A percentile compares a stretch with the other conserved stretches of the same genome.
Conservation (phyloP, 2,888 invertebrate species). For the Balanococcus diminutus region DNA sequence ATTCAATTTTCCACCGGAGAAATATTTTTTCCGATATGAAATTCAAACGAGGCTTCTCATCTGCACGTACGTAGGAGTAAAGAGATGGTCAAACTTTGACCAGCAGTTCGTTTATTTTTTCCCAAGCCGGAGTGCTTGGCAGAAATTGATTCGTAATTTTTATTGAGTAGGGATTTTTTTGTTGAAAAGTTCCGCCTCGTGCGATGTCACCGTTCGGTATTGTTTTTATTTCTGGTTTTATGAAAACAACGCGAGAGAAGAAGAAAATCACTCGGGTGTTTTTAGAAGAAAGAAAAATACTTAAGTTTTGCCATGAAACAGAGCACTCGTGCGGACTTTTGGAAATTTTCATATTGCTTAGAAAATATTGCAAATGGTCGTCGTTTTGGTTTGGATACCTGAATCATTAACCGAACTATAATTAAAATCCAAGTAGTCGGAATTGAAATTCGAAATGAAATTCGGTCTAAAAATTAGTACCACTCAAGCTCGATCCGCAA, state of each 20-base stretch:
- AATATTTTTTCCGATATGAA: neutral
- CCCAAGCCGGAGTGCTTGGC: neutral
- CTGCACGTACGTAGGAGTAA: too few relatives aligned
- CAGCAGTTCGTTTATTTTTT: neutral
- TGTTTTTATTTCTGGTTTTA: neutral
- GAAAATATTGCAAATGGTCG: neutral
- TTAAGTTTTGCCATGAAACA: neutral
- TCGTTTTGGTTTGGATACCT: neutral
- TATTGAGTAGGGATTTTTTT: neutral
- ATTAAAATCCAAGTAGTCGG: neutral
- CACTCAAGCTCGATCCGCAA: neutral
- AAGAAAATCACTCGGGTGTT: neutral
- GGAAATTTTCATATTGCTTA: neutral
- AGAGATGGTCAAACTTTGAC: neutral
- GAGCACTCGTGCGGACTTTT: neutral
- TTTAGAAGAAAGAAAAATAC: neutral
- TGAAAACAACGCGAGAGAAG: neutral
- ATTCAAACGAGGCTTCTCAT: neutral
- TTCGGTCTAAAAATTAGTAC: neutral
- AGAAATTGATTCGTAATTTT: conserved; percentile 8
- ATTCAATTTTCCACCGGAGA: neutral
- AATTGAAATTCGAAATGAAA: conserved; percentile 1
- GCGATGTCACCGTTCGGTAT: neutral
- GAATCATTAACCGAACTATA: neutral
- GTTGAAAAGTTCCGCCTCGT: neutral